Evolutionary conservation across 2,797 vertebrate species (phyloP).

Genomic region (Gadopsis marmoratus): DNA sequence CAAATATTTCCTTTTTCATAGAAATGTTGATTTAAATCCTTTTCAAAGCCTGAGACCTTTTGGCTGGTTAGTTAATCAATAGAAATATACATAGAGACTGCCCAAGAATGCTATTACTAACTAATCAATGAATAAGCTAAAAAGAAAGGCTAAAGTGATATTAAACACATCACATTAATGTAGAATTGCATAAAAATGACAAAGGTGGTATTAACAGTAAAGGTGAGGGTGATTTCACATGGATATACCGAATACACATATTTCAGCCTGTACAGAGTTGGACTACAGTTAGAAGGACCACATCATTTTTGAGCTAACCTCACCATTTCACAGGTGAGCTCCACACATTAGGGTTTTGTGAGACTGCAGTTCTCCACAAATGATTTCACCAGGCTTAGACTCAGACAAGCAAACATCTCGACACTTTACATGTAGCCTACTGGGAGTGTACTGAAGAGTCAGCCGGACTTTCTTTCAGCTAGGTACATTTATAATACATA

Average conservation of each 20-base stretch:
- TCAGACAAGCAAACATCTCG: constrained; percentile 50
- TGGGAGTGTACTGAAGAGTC: constrained; percentile 1
- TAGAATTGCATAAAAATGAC: background rate
- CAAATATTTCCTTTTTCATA: constrained; percentile 1
- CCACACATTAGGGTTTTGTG: constrained; percentile 62
- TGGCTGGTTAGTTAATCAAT: background rate
- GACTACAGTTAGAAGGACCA: constrained; percentile 3
- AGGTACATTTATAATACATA: background rate
- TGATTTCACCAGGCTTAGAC: constrained; percentile 56
- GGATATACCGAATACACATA: background rate
- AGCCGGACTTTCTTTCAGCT: constrained; percentile 38
- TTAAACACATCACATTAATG: background rate
- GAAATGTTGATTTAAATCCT: constrained; percentile 8
- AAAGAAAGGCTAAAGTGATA: background rate
- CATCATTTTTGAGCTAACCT: constrained; percentile 8
- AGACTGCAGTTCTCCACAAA: constrained; percentile 56
- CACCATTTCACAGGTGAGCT: constrained; percentile 70
- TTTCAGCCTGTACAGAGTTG: constrained; percentile 10
- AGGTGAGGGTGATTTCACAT: background rate
- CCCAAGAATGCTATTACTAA: background rate
- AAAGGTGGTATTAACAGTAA: background rate
- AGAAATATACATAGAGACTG: background rate
- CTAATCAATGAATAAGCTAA: background rate
- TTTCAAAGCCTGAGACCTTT: constrained; percentile 1
- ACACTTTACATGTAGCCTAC: constrained; percentile 7